Evolutionary conservation across 2,888 invertebrate species (phyloP), one percentile per base, ranked within the genome.

Genomic region (Microplitis manilae): DNA sequence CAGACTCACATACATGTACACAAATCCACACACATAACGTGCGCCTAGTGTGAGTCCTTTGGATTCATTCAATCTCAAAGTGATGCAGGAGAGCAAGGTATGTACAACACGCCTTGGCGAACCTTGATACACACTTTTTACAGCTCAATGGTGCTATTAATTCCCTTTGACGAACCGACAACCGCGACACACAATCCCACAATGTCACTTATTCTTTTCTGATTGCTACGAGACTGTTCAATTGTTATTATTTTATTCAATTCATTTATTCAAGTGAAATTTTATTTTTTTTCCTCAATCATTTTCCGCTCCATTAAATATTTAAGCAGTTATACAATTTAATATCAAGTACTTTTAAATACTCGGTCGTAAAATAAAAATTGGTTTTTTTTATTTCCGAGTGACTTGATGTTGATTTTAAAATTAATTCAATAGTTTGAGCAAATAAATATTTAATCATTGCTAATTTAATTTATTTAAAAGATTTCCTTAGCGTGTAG

Each of bases 91-190:
- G 15, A 68, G 39, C 65, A 39, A 62, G 40, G 68, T 68, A 40
- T 74, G 74, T 64, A 74, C 50, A 68, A 30, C 80, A 79, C 81
- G 73, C 61, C 68, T 73, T 67, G 69, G 71, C 65, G 39, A 77
- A 79, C 80, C 81, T 83, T 81, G 83, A 85, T 86, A 84, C 80
- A 79, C 84, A 83, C 83, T 85, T 85, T 86, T 86, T 85, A 86
- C 83, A 83, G 81, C 80, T 81, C 84, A 83, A 84, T 85, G 83
- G 84, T 82, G 82, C 84, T 85, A 85, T 85, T 85, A 86, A 86
- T 86, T 86, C 81, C 79, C 83, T 86, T 84, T 86, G 86, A 86
- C 85, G 83, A 87, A 84, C 81, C 82, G 85, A 84, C 84, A 84
- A 84, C 83, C 84, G 80, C 81, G 81, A 60, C 64, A 67, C 76